Conservation (phyloP, 2,797 vertebrate genomes). For the Pteronotus mesoamericanus region DNA sequence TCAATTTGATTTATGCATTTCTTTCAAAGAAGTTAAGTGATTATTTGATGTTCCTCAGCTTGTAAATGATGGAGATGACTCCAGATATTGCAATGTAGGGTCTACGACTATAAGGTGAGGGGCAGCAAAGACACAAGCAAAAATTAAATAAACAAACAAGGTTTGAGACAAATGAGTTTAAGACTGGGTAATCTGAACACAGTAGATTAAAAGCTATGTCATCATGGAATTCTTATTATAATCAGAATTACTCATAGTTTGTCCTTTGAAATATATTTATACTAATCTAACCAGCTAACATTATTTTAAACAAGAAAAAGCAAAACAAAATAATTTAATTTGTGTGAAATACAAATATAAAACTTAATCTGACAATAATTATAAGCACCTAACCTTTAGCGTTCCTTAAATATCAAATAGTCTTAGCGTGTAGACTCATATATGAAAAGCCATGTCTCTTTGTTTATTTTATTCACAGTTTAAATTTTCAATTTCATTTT, state of each 20-base stretch:
- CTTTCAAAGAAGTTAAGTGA: not conserved
- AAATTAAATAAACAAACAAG: not conserved
- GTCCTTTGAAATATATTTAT: not conserved
- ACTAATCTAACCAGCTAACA: not conserved
- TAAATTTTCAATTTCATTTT: conserved; percentile 62
- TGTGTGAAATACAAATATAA: conserved; percentile 35
- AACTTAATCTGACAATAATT: not conserved
- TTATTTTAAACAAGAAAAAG: not conserved
- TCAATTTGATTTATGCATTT: not conserved
- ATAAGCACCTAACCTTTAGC: conserved; percentile 37
- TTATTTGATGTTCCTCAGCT: not conserved
- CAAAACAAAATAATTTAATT: conserved; percentile 31
- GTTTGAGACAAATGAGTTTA: not conserved
- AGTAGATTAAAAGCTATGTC: not conserved
- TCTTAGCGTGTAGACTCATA: conserved; percentile 15
- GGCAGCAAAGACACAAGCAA: not conserved
- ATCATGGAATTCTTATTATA: not conserved
- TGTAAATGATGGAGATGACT: not conserved
- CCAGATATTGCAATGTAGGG: not conserved
- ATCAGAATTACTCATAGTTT: not conserved
- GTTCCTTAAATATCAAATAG: conserved; percentile 31
- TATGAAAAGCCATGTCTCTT: conserved; percentile 37
- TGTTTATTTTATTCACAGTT: conserved; percentile 59
- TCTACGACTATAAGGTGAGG: not conserved
- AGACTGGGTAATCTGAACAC: not conserved